A percentile compares a stretch with the other conserved stretches of the same genome.
Conservation (phyloP, 2,113 vertebrate species). For the Otis tarda region DNA sequence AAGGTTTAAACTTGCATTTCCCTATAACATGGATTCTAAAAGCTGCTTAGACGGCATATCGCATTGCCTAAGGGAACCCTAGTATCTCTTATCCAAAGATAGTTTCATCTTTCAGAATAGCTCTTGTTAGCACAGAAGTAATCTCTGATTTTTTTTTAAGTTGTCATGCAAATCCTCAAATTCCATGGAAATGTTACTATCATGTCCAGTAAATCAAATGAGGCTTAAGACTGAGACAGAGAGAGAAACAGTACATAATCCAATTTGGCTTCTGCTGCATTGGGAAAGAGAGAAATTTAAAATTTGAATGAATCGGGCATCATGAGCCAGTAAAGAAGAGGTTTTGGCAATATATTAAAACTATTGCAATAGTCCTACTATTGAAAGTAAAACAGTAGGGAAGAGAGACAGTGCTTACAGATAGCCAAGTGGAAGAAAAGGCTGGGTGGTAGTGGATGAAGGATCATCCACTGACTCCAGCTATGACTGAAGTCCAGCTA, state of each 20-base stretch:
- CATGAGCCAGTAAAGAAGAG: neutral
- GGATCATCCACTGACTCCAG: neutral
- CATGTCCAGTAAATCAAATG: neutral
- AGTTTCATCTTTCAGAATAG: neutral
- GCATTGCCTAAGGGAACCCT: neutral
- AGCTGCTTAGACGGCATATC: neutral
- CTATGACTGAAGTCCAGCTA: neutral
- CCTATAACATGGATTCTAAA: neutral
- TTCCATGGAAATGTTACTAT: neutral
- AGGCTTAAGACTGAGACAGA: neutral
- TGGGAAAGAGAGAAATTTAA: neutral
- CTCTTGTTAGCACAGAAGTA: neutral
- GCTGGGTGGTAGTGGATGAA: neutral
- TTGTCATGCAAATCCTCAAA: neutral
- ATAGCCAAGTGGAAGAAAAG: neutral
- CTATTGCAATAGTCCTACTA: neutral
- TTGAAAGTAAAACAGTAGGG: neutral
- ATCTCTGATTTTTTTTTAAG: neutral
- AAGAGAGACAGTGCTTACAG: neutral
- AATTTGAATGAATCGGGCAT: neutral
- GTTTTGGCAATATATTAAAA: neutral
- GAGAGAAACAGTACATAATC: neutral
- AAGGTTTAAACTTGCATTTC: neutral
- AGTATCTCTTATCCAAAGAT: neutral
- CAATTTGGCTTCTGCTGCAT: neutral